phyloP scores from a whole-genome alignment of 1,140 invertebrate genomes.

The Drosophila nigromelanica region DNA sequence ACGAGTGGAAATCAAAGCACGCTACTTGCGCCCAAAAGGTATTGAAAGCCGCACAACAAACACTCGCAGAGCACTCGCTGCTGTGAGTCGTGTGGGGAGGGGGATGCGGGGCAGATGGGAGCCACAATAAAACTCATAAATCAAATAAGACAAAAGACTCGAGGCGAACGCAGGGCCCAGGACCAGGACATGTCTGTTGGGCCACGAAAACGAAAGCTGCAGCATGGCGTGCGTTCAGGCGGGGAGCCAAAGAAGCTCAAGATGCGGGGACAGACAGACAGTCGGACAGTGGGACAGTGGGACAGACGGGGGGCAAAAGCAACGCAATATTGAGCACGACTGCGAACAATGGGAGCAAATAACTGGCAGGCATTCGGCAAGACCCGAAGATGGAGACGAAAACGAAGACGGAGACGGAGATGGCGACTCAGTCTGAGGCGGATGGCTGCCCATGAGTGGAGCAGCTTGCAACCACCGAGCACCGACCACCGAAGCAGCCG shows the following conservation, averaged over 20 bases:
- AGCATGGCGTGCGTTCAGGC: conserved; percentile 45
- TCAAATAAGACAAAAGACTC: conserved; percentile 81
- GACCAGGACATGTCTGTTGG: conserved; percentile 48
- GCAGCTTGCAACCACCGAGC: conserved; percentile 50
- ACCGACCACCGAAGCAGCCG: conserved; percentile 71
- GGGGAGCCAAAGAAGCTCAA: conserved; percentile 23
- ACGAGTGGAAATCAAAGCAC: conserved; percentile 64
- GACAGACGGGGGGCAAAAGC: conserved; percentile 3
- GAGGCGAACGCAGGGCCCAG: conserved; percentile 72
- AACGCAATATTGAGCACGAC: conserved; percentile 80
- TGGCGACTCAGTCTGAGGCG: conserved; percentile 2
- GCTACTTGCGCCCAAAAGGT: conserved; percentile 62
- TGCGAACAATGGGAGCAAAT: conserved; percentile 80
- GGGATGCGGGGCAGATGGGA: conserved; percentile 7
- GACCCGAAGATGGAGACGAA: neutral
- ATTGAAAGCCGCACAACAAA: conserved; percentile 44
- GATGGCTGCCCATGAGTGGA: conserved; percentile 3
- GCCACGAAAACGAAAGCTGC: conserved; percentile 65
- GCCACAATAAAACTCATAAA: conserved; percentile 81
- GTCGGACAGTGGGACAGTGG: neutral
- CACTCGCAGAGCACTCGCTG: conserved; percentile 30
- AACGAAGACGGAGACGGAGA: neutral
- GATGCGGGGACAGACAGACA: neutral
- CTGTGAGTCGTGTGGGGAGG: neutral
- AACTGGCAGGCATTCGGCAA: conserved; percentile 74